These are phyloP conservation scores for Rhynchophorus ferrugineus DNA, from an alignment of 1,140 invertebrate species.

Conservation along the genomic window DNA sequence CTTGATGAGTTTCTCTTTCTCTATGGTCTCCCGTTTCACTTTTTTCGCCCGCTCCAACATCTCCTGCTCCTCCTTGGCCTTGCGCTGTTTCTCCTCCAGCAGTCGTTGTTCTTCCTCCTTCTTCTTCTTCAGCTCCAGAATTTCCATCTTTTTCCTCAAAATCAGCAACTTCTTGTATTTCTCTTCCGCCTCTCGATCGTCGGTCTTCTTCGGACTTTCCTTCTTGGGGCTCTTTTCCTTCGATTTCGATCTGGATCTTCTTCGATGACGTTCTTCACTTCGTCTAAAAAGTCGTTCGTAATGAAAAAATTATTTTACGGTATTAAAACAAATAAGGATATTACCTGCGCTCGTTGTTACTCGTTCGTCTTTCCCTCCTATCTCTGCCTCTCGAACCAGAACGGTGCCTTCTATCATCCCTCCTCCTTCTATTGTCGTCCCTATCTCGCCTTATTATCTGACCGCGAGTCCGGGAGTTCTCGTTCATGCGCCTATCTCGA, in stretches of 20 bases:
- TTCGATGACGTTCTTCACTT: conserved; percentile 22
- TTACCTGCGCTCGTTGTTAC: conserved; percentile 5
- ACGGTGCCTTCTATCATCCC: not conserved
- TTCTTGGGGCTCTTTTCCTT: conserved; percentile 15
- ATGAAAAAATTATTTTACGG: too few species aligned
- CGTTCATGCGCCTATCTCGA: conserved; percentile 8
- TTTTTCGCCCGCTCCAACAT: conserved; percentile 45
- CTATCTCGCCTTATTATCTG: conserved; percentile 11
- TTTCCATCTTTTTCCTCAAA: conserved; percentile 49
- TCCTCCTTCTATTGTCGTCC: not conserved
- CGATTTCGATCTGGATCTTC: conserved; percentile 22
- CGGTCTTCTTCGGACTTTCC: conserved; percentile 14
- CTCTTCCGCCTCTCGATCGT: conserved; percentile 42
- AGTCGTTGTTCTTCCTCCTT: conserved; percentile 38
- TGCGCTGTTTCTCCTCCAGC: conserved; percentile 41
- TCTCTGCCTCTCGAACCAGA: conserved; percentile 6
- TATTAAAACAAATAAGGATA: too few species aligned
- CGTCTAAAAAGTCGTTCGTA: not conserved
- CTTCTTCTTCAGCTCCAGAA: conserved; percentile 39
- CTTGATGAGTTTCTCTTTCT: conserved; percentile 39
- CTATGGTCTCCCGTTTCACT: conserved; percentile 35
- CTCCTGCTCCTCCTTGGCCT: conserved; percentile 43
- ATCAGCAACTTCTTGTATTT: conserved; percentile 41
- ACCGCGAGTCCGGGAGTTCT: conserved; percentile 15
- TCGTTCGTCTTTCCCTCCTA: not conserved